These are phyloP conservation scores for Poeciliopsis infans DNA, from an alignment of 2,797 vertebrate species.

Conservation along the genomic window DNA sequence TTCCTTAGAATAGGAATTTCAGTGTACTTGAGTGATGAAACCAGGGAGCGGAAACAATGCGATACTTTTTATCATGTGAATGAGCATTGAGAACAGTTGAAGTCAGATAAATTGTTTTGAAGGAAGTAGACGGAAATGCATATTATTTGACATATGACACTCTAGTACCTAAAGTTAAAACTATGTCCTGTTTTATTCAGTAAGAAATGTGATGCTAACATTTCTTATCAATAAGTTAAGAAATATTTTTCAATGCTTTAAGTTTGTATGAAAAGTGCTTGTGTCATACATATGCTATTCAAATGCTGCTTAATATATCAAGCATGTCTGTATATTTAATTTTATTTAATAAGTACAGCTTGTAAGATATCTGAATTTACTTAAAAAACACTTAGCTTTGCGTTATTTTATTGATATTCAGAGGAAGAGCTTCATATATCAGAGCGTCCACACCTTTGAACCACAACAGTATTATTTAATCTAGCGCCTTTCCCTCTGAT, in stretches of 20 bases:
- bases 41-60: neutral
- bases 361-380: neutral
- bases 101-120: neutral
- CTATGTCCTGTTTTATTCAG: neutral
- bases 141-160: neutral
- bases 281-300: neutral
- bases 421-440: neutral
- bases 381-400: neutral
- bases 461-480: neutral
- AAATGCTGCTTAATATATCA: neutral
- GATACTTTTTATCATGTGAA: neutral
- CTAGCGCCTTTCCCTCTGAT: neutral
- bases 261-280: neutral
- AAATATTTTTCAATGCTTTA: no score
- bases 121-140: neutral
- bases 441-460: neutral
- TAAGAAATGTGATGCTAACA: neutral
- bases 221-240: no score
- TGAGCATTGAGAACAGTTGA: neutral
- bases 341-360: neutral
- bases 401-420: neutral
- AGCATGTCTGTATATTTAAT: neutral
- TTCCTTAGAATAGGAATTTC: neutral
- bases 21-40: neutral
- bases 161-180: neutral